Evolutionary conservation across 2,888 invertebrate genomes (phyloP), one percentile per base, ranked within the genome.

Genomic region (Harmothoe impar): DNA sequence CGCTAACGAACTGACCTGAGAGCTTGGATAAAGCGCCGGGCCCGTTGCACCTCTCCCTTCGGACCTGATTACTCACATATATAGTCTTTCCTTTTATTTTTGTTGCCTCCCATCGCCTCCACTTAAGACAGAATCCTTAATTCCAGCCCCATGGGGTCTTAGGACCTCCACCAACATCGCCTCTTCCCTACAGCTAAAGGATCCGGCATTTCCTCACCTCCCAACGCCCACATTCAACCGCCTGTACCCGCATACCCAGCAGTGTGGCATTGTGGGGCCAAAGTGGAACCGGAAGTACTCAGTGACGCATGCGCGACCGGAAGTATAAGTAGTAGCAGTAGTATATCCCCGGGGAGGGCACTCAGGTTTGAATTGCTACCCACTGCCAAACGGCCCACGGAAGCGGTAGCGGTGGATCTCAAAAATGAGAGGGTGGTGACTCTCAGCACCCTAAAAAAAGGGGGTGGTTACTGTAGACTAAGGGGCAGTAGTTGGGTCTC

Each of bases 1-100:
- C 33, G 52, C 86, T 86, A 86, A 86, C 29, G 86, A 86, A 86
- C 54, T 54, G 54, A 56, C 52, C 54, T 56, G 31, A 86, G 86
- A 52, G 86, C 56, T 29, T 1, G 56, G 86, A 86, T 86, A 56
- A 86, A 56, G 86, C 29, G 51, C 1, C 17, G 54, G 56, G 54
- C 56, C 17, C 25, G 7, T n/a, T 29, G 20, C 31, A 12, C 33
- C n/a, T 86, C 54, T 25, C 31, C 15, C 43, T 15, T 23, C 54
- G 17, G 86, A 81, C 15, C 17, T 81, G 35, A 81, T 81, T 29
- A 29, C 29, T 77, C 77, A n/a, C 25, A 77, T 77, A 29, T 77
- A 25, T 77, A 3, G 20, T 77, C n/a, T 77, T 77, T 23, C 77
- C 31, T 31, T 31, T 77, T 25, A 29, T 15, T 31, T 77, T 29